These are phyloP conservation scores for Spodoptera frugiperda DNA, from an alignment of 1,140 invertebrate species.

Conservation along the genomic window DNA sequence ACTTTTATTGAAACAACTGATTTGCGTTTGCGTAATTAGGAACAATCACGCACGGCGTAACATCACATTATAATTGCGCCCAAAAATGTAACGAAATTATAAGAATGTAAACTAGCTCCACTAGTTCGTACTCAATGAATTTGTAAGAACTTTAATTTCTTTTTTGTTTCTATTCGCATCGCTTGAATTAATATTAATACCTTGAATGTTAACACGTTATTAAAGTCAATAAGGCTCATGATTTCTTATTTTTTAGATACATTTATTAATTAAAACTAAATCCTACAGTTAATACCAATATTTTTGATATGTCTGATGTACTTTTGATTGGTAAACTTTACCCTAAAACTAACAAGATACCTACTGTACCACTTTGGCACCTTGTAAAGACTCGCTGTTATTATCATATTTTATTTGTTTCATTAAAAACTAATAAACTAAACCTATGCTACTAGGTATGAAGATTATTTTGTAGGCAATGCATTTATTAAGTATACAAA, in stretches of 20 bases:
- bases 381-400: constrained; percentile 19
- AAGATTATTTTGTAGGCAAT: not conserved
- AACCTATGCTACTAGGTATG: too few relatives aligned
- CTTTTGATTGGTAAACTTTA: constrained; percentile 33
- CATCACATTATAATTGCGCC: not conserved
- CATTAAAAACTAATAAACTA: too few relatives aligned
- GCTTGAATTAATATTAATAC: not conserved
- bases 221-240: constrained; percentile 7
- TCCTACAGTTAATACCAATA: constrained; percentile 34
- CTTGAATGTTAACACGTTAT: constrained; percentile 22
- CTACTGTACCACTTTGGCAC: constrained; percentile 24
- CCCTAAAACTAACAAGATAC: constrained; percentile 1
- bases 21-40: not conserved
- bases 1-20: not conserved
- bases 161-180: not conserved
- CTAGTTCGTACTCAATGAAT: constrained; percentile 31
- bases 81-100: not conserved
- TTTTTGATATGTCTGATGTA: constrained; percentile 45
- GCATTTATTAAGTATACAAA: constrained; percentile 20
- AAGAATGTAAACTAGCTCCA: constrained; percentile 17
- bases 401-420: not conserved
- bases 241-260: constrained; percentile 16
- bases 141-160: constrained; percentile 10
- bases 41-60: constrained; percentile 18
- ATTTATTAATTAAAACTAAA: constrained; percentile 25